These are phyloP conservation scores for Heterotilapia buettikoferi DNA, from an alignment of 2,113 vertebrate genomes.

Conservation along the genomic window DNA sequence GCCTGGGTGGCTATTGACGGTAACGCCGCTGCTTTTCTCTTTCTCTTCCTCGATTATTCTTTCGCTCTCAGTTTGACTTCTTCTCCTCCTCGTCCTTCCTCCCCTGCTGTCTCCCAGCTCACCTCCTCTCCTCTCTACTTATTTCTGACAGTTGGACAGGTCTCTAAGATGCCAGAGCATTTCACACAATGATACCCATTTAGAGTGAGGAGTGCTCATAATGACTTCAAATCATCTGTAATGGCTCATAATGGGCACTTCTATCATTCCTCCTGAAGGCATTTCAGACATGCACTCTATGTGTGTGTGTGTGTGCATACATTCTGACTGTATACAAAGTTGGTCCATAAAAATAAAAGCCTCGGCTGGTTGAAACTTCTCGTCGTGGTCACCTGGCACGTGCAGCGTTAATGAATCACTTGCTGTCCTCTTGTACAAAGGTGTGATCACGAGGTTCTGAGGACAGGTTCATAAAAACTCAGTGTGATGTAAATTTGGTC, in stretches of 20 bases:
- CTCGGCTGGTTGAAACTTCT: not conserved
- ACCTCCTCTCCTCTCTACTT: slow-evolving; percentile 6
- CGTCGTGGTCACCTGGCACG: not conserved
- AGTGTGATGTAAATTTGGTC: not conserved
- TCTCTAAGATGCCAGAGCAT: slow-evolving; percentile 35
- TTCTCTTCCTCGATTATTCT: not conserved
- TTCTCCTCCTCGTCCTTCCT: not conserved
- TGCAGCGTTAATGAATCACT: not conserved
- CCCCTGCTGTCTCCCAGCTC: not conserved
- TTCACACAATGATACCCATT: slow-evolving; percentile 51
- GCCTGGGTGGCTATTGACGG: not conserved
- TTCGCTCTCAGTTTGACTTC: not conserved
- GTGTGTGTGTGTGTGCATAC: not conserved
- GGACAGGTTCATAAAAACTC: not conserved
- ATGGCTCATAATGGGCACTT: slow-evolving; percentile 54
- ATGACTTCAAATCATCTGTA: slow-evolving; percentile 57
- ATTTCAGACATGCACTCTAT: not conserved
- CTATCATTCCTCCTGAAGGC: not conserved
- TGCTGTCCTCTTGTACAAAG: not conserved
- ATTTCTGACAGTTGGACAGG: slow-evolving; percentile 56
- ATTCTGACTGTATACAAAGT: not conserved
- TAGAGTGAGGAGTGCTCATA: slow-evolving; percentile 42
- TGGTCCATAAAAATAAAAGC: not conserved
- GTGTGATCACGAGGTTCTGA: not conserved
- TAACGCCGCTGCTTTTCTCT: not conserved